Evolutionary conservation across 1,140 invertebrate species (phyloP).

Genomic region (Pollicipes pollicipes): DNA sequence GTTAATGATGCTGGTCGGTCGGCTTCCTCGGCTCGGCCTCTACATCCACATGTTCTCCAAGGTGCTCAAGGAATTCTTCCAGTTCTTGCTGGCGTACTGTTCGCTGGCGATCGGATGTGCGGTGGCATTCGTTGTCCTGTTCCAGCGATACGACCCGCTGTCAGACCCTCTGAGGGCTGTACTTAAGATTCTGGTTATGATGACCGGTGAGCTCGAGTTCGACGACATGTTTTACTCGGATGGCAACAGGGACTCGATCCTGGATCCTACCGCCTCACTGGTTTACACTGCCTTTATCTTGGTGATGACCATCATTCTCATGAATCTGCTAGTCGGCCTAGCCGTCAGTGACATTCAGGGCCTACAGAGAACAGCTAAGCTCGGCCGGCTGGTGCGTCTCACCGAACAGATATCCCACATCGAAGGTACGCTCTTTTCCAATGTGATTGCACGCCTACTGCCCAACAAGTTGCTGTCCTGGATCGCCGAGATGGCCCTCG

Average conservation of each 20-base stretch:
- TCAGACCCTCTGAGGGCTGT: slow-evolving; percentile 46
- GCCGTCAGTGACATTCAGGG: slow-evolving; percentile 65
- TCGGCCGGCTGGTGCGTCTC: slow-evolving; percentile 60
- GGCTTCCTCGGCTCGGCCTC: slow-evolving; percentile 61
- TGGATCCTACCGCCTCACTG: slow-evolving; percentile 48
- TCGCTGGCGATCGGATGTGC: slow-evolving; percentile 61
- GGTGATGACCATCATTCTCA: slow-evolving; percentile 63
- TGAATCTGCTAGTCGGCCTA: slow-evolving; percentile 62
- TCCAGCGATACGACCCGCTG: slow-evolving; percentile 53
- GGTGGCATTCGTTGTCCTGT: slow-evolving; percentile 57
- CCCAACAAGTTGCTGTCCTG: neutral
- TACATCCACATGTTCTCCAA: slow-evolving; percentile 44
- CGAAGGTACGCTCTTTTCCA: slow-evolving; percentile 51
- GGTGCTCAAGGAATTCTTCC: slow-evolving; percentile 48
- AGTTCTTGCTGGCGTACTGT: slow-evolving; percentile 56
- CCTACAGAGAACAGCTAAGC: slow-evolving; percentile 56
- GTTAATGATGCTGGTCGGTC: slow-evolving; percentile 70
- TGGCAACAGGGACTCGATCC: slow-evolving; percentile 28
- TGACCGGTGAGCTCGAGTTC: slow-evolving; percentile 70
- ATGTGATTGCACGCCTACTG: neutral
- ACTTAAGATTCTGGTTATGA: slow-evolving; percentile 68
- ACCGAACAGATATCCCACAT: slow-evolving; percentile 57
- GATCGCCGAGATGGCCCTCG: neutral
- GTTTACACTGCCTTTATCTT: slow-evolving; percentile 58
- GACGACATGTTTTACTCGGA: slow-evolving; percentile 60